A percentile compares a stretch with the other conserved stretches of the same genome.
Conservation (phyloP, 2,888 invertebrate species). For the Anagyrus pseudococci region DNA sequence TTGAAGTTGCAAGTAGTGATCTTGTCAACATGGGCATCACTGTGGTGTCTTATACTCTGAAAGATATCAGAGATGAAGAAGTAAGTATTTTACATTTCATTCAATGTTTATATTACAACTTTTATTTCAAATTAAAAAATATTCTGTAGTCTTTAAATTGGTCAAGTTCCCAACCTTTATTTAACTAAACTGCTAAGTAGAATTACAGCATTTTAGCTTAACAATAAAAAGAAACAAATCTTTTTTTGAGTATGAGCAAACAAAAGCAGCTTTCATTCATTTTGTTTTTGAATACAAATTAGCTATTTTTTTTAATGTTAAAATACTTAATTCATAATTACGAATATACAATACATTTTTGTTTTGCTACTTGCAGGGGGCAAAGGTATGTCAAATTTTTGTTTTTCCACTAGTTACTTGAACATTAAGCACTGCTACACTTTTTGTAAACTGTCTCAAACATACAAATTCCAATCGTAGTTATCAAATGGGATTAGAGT, state of each 20-base stretch:
- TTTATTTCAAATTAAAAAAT: slow-evolving; percentile 13
- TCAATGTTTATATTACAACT: not conserved
- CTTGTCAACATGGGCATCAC: slow-evolving; percentile 96
- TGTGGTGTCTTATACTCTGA: slow-evolving; percentile 92
- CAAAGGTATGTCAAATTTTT: slow-evolving; percentile 68
- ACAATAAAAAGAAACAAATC: slow-evolving; percentile 29
- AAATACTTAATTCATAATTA: slow-evolving; percentile 14
- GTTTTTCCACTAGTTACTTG: slow-evolving; percentile 41
- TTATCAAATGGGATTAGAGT: slow-evolving; percentile 8
- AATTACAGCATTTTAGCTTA: slow-evolving; percentile 24
- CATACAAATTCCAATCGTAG: not conserved
- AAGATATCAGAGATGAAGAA: slow-evolving; percentile 94
- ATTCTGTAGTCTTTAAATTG: not conserved
- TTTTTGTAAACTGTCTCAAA: no score
- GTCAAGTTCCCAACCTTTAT: slow-evolving; percentile 11
- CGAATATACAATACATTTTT: slow-evolving; percentile 44
- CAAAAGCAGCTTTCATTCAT: slow-evolving; percentile 23
- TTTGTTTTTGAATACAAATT: slow-evolving; percentile 29
- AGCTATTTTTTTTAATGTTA: slow-evolving; percentile 22
- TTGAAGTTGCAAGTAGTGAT: slow-evolving; percentile 94
- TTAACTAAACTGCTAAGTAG: slow-evolving; percentile 35
- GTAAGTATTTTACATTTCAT: slow-evolving; percentile 64
- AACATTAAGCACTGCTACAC: not conserved
- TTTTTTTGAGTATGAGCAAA: slow-evolving; percentile 35
- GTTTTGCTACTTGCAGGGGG: slow-evolving; percentile 65